Evolutionary conservation across 2,888 invertebrate species (phyloP), one percentile per base, ranked within the genome.

Genomic region (Mermis nigrescens): DNA sequence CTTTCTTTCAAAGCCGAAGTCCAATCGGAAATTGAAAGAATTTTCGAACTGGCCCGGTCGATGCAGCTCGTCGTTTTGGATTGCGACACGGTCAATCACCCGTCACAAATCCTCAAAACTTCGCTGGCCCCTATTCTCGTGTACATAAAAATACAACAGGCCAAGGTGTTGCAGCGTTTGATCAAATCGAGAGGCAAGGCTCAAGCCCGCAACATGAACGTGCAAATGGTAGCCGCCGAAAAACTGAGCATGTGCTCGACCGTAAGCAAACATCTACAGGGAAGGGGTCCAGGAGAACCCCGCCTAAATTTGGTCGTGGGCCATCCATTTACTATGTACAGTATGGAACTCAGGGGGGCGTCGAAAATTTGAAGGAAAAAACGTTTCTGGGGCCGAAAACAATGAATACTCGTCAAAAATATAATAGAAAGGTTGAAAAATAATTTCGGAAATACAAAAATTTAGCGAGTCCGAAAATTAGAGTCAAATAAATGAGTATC

Each of bases 61-160:
- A 80, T 94, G 65, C 81, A 82, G 73, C 65, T 77, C 60, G 90
- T 94, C 67, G 91, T 94, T 68, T 80, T 95, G 73, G 95, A 95
- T 80, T 95, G 95, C 79, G 95, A 95, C 80, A 95, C 94, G 70
- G 92, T 95, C 77, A 95, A 95, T 80, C 95, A 95, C 79, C 95
- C 95, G 66, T 92, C 92, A 73, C 95, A 95, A 78, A 82, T 95
- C 73, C 88, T 89, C 73, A 95, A 95, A 81, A 95, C 95, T 67
- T 91, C 91, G 64, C 80, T 95, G 73, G 92, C 94, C 68, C 95
- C 95, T 69, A 90, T 90, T 72, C 84, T 92, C 75, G 94, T 94
- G 73, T 94, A 95, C 79, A 82, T 95, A 74, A 95, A 95, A 81
- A 92, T 95, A 75, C 86, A 91, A 71, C 92, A 92, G 76, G 89